Conservation (phyloP, 2,113 vertebrate genomes). For the Corythaeola cristata region DNA sequence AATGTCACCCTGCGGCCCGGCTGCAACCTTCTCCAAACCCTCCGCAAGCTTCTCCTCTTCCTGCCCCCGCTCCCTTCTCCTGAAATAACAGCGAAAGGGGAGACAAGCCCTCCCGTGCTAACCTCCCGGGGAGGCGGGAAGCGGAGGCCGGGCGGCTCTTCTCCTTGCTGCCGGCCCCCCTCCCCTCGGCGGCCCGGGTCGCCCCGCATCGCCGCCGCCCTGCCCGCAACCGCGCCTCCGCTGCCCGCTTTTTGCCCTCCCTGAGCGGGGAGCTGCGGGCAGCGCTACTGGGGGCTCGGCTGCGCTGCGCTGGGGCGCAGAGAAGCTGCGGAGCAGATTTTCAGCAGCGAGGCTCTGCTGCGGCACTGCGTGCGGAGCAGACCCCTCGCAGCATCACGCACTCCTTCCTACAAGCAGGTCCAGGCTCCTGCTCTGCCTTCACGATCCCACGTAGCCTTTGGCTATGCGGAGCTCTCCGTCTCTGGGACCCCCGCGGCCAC, state of each 20-base stretch:
- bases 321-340: slow-evolving; percentile 22
- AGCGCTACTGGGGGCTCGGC: background rate
- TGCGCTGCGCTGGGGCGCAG: background rate
- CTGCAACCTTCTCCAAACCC: background rate
- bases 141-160: no score
- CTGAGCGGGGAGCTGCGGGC: background rate
- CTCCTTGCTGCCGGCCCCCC: background rate
- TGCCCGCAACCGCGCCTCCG: background rate
- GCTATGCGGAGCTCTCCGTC: background rate
- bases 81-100: background rate
- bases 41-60: background rate
- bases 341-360: background rate
- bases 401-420: background rate
- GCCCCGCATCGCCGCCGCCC: background rate
- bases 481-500: background rate
- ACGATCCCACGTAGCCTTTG: background rate
- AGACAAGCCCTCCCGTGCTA: background rate
- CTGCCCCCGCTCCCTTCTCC: background rate
- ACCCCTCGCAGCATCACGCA: background rate
- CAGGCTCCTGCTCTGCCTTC: background rate
- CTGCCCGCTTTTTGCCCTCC: background rate
- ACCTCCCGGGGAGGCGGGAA: background rate
- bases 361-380: background rate
- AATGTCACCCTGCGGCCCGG: background rate
- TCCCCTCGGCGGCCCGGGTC: no score